phyloP scores from a whole-genome alignment of 2,888 invertebrate genomes.

The Cinara cedri region DNA sequence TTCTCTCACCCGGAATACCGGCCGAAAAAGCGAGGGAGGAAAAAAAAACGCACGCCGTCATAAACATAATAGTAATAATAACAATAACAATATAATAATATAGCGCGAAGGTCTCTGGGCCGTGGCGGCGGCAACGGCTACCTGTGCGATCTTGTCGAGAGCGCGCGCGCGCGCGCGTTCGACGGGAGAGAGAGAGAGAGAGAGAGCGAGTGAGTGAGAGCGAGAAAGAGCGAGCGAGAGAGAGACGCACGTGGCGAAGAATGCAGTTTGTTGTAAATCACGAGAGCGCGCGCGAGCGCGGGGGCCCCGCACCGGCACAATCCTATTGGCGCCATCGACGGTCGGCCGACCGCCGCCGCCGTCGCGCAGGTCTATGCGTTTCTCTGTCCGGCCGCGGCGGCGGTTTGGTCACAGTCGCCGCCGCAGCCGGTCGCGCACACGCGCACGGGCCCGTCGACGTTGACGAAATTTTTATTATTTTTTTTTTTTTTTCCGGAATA shows the following conservation, averaged over 20 bases:
- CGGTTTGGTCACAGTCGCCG: neutral
- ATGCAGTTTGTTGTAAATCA: slow-evolving; percentile 56
- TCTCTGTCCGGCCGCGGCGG: neutral
- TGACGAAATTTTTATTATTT: neutral
- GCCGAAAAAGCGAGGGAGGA: no score
- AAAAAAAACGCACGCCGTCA: neutral
- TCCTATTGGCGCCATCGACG: slow-evolving; percentile 54
- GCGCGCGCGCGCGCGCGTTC: neutral
- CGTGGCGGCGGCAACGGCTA: neutral
- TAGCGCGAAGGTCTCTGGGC: neutral
- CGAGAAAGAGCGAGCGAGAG: neutral
- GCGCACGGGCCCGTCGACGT: slow-evolving; percentile 4
- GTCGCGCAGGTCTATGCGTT: no score
- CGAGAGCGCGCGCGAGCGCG: slow-evolving; percentile 41
- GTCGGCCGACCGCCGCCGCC: slow-evolving; percentile 4
- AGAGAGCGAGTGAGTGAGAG: neutral
- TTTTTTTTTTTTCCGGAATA: no score
- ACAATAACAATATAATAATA: no score
- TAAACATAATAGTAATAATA: neutral
- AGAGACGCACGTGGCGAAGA: slow-evolving; percentile 24
- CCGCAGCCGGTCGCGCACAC: slow-evolving; percentile 20
- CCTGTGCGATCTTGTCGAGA: slow-evolving; percentile 27
- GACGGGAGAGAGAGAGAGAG: neutral
- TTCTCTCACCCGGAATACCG: no score
- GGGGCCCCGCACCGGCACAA: slow-evolving; percentile 33